Evolutionary conservation across 37 sponge, comb jelly and placozoan genomes (phyloP).

Genomic region (Oopsacas minuta): DNA sequence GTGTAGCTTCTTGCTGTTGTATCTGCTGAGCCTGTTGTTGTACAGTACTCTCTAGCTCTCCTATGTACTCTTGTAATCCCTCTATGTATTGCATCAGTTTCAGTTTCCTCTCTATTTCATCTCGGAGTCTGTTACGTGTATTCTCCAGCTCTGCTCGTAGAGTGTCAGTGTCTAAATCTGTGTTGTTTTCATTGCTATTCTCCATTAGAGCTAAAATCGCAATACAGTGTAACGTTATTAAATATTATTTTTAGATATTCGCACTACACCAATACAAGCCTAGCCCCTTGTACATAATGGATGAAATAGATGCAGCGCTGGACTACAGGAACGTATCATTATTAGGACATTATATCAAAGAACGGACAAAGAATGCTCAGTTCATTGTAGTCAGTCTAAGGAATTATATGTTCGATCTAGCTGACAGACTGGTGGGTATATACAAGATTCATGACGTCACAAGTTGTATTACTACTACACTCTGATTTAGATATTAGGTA

Average conservation of each 20-base stretch:
- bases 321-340: conserved; percentile 98
- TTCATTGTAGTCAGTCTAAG: conserved; percentile 93
- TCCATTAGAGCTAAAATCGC: not conserved
- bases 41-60: not conserved
- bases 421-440: conserved; percentile 85
- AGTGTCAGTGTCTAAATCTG: not conserved
- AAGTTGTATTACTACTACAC: conserved; percentile 52
- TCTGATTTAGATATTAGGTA: not conserved
- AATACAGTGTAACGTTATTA: not conserved
- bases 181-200: not conserved
- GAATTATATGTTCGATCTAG: conserved; percentile 96
- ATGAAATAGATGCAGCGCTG: conserved; percentile 98
- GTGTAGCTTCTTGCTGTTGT: not conserved
- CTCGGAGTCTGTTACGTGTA: not conserved
- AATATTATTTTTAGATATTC: conserved; percentile 57
- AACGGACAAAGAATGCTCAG: conserved; percentile 98
- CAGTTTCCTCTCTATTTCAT: conserved; percentile 2
- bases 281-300: conserved; percentile 95
- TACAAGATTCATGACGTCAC: conserved; percentile 85
- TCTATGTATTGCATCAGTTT: conserved; percentile 3
- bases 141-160: not conserved
- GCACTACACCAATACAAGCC: conserved; percentile 99
- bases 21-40: conserved; percentile 7
- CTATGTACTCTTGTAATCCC: not conserved
- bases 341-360: conserved; percentile 96